These are phyloP conservation scores for Cyprichromis sp. DNA, from an alignment of 2,113 vertebrate species.

Conservation along the genomic window DNA sequence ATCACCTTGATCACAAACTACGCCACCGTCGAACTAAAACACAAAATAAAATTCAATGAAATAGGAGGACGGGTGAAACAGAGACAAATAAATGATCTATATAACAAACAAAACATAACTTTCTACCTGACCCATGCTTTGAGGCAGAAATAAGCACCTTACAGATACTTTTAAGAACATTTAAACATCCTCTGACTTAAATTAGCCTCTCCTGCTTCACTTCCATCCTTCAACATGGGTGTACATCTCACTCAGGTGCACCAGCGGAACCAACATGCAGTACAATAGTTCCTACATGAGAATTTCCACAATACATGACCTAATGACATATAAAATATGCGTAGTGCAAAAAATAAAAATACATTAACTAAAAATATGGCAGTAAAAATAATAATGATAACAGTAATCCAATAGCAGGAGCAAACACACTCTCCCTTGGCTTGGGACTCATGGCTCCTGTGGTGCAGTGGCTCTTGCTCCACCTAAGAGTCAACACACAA, in stretches of 20 bases:
- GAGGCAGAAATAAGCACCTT: not conserved
- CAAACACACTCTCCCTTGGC: not conserved
- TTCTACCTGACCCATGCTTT: not conserved
- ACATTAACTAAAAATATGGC: not conserved
- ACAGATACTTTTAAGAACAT: not conserved
- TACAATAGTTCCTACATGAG: not conserved
- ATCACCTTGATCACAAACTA: not conserved
- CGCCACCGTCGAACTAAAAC: fast-evolving
- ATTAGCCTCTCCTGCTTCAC: not conserved
- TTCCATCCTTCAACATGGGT: not conserved
- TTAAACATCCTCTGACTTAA: not conserved
- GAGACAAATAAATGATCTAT: not conserved
- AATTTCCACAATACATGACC: no score
- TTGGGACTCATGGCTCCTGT: not conserved
- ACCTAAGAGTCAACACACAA: not conserved
- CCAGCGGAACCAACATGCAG: not conserved
- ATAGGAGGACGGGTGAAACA: not conserved
- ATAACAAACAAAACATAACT: not conserved
- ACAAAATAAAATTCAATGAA: not conserved
- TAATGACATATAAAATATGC: not conserved
- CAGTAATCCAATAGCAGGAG: not conserved
- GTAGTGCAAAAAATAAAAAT: not conserved
- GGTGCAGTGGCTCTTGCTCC: not conserved
- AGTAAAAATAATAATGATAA: not conserved
- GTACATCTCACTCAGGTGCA: not conserved